A percentile compares a stretch with the other conserved stretches of the same genome.
Evolutionary conservation across 2,888 invertebrate species (phyloP).

Genomic region (Diogma glabrata): DNA sequence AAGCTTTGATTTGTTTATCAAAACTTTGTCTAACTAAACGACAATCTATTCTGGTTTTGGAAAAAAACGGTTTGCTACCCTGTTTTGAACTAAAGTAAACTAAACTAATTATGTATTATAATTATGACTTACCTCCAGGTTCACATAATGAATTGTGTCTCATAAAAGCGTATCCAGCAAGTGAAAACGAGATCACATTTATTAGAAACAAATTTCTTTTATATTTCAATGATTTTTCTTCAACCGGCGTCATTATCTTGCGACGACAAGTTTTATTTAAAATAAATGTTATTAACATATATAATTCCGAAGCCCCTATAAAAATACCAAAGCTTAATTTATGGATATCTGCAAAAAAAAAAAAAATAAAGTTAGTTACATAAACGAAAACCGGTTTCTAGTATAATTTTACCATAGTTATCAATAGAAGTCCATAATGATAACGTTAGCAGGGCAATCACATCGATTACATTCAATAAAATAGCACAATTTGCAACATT

Average conservation of each 20-base stretch:
- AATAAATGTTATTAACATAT: conserved; percentile 76
- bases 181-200: conserved; percentile 61
- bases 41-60: too few relatives aligned
- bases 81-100: too few relatives aligned
- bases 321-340: conserved; percentile 82
- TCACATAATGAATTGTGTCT: conserved; percentile 89
- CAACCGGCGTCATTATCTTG: conserved; percentile 39
- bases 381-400: too few relatives aligned
- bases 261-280: conserved; percentile 53
- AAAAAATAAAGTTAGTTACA: conserved; percentile 7
- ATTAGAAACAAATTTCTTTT: conserved; percentile 64
- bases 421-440: conserved; percentile 85
- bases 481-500: conserved; percentile 49
- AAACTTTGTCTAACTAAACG: too few relatives aligned
- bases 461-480: conserved; percentile 74
- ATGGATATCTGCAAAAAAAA: conserved; percentile 58
- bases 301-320: conserved; percentile 69
- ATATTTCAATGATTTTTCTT: conserved; percentile 57
- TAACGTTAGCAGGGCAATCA: conserved; percentile 72
- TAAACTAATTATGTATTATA: too few relatives aligned
- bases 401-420: conserved; percentile 60
- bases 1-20: too few relatives aligned
- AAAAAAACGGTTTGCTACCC: too few relatives aligned
- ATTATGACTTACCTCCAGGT: conserved; percentile 83
- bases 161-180: conserved; percentile 79